These are phyloP conservation scores for Ethmia dodecea DNA, from an alignment of 2,888 invertebrate species.

Conservation along the genomic window DNA sequence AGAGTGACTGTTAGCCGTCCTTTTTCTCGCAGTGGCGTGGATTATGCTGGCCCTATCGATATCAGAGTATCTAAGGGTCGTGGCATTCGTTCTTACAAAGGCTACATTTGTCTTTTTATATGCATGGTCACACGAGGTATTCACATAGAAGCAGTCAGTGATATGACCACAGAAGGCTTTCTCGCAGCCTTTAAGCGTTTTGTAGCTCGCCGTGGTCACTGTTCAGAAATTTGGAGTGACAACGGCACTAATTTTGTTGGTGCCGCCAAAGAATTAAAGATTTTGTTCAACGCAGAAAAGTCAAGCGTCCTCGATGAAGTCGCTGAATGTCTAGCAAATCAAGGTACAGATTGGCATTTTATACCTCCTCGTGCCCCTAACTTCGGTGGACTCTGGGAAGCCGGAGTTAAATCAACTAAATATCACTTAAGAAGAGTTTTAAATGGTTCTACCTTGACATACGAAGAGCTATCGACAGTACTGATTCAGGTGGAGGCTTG, in stretches of 20 bases:
- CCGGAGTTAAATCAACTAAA: constrained; percentile 8
- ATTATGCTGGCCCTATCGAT: constrained; percentile 8
- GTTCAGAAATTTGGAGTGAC: constrained; percentile 14
- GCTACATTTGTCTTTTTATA: constrained; percentile 10
- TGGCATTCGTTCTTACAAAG: constrained; percentile 9
- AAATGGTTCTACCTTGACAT: constrained; percentile 3
- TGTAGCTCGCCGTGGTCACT: constrained; percentile 15
- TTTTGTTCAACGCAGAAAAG: not conserved
- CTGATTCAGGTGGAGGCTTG: constrained; percentile 8
- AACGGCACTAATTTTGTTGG: constrained; percentile 18
- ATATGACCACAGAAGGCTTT: constrained; percentile 12
- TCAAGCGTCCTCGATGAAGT: not conserved
- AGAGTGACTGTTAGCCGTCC: constrained; percentile 4
- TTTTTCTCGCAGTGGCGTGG: constrained; percentile 4
- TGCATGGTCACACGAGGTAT: constrained; percentile 15
- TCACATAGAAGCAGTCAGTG: constrained; percentile 14
- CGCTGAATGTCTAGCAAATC: not conserved
- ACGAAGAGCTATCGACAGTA: constrained; percentile 11
- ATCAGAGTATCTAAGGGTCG: constrained; percentile 10
- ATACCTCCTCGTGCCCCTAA: constrained; percentile 18
- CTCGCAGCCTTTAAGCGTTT: constrained; percentile 17
- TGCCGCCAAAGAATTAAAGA: constrained; percentile 8
- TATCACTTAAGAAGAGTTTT: constrained; percentile 11
- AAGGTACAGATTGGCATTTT: constrained; percentile 18
- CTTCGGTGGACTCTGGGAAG: constrained; percentile 22